These are phyloP conservation scores for Papilio dardanus DNA, from an alignment of 1,140 invertebrate genomes.

Conservation along the genomic window DNA sequence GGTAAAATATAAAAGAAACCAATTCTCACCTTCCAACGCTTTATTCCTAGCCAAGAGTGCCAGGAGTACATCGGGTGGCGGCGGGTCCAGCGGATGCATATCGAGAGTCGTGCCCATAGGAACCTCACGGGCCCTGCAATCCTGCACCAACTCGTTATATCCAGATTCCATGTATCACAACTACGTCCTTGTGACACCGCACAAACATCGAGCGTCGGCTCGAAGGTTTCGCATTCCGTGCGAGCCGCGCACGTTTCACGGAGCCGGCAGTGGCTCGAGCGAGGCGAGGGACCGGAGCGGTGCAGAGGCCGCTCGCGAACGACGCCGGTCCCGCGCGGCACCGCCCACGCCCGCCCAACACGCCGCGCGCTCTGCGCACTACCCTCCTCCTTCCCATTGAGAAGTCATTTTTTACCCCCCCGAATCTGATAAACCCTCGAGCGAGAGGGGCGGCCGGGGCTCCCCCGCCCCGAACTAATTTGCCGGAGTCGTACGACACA, in stretches of 20 bases:
- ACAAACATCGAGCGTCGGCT: slow-evolving; percentile 51
- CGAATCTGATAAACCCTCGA: slow-evolving; percentile 78
- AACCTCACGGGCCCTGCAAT: slow-evolving; percentile 56
- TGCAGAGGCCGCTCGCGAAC: slow-evolving; percentile 54
- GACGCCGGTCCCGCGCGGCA: slow-evolving; percentile 66
- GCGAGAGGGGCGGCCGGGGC: slow-evolving; percentile 60
- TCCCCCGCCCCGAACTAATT: slow-evolving; percentile 82
- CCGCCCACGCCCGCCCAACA: slow-evolving; percentile 72
- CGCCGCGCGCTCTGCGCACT: slow-evolving; percentile 60
- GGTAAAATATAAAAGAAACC: slow-evolving; percentile 13
- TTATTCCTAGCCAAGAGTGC: slow-evolving; percentile 93
- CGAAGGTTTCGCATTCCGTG: slow-evolving; percentile 52
- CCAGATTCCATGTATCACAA: slow-evolving; percentile 56
- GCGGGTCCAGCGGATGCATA: slow-evolving; percentile 81
- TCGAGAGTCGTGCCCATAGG: slow-evolving; percentile 66
- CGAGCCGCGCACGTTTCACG: not conserved
- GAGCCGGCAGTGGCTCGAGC: slow-evolving; percentile 51
- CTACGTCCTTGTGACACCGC: slow-evolving; percentile 57
- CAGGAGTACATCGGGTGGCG: slow-evolving; percentile 89
- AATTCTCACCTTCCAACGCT: slow-evolving; percentile 90
- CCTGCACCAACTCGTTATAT: slow-evolving; percentile 68
- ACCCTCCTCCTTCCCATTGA: slow-evolving; percentile 77
- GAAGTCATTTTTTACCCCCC: slow-evolving; percentile 81
- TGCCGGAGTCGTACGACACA: slow-evolving; percentile 81
- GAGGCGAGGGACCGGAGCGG: slow-evolving; percentile 42